Base-by-base conservation (phyloP, 2,888 invertebrate genomes). In the Agapostemon virescens region DNA sequence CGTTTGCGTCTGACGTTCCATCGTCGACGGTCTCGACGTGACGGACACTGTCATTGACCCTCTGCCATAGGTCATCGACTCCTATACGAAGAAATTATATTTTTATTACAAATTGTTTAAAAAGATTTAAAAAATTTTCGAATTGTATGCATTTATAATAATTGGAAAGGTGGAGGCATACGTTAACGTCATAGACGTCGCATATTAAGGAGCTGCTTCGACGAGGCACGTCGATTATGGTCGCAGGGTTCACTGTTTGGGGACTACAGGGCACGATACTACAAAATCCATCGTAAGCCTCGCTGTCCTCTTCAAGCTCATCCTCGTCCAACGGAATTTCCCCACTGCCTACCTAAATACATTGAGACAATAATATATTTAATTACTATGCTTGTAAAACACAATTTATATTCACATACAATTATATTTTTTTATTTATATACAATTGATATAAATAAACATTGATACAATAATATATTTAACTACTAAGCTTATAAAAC, bases 1-100 rank as follows among this genome's bases (percentile, higher is more conserved):
- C 0, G 97, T 97, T 93, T 97, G 97, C 0, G 97, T 97, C 75
- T 96, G 97, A 68, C 96, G 94, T 89, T 97, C 97, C 95, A 97
- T 95, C 13, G 96, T 96, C 36, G 95, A 91, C 1, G 92, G 92
- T 67, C 88, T 91, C 38, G 91, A 90, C 20, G 86, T 85, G 30
- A 88, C 88, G n/a, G 88, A 86, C 5, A 89, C 88, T 0, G 79
- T 77, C 42, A 79, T 82, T 1, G 82, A 82, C 30, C 67, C 82
- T 78, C 68, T 61, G 6, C 75, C 83, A 9, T 78, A 83, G 13
- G 72, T 69, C 5, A 76, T 72, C 7, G 85, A 61, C 30, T 85
- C 85, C 85, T 83, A n/a, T 38, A 6, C 42, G 4, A 63, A 52
- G 5, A 63, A 33, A 20, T n/a, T 9, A 20, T 45, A 0, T 9